Conservation (phyloP, 2,888 invertebrate species). For the Eudemis profundana region DNA sequence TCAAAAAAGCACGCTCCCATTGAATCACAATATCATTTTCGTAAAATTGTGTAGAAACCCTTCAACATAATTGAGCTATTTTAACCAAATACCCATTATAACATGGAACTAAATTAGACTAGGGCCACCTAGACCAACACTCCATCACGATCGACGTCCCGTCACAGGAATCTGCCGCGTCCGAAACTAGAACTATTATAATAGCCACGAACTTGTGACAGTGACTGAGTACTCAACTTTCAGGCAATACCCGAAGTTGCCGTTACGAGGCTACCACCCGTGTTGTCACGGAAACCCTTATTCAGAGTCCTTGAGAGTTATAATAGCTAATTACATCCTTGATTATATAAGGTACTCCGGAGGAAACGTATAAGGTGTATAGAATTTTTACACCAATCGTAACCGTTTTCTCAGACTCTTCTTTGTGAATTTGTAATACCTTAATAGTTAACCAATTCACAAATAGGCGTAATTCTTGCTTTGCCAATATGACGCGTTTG, state of each 20-base stretch:
- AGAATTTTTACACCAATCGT: too few relatives aligned
- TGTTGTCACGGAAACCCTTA: slow-evolving; percentile 12
- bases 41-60: background rate
- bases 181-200: slow-evolving; percentile 19
- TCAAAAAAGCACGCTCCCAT: too few relatives aligned
- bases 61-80: background rate
- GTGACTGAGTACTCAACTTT: slow-evolving; percentile 24
- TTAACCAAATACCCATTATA: background rate
- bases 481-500: too few relatives aligned
- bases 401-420: too few relatives aligned
- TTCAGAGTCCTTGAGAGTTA: slow-evolving; percentile 1
- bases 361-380: too few relatives aligned
- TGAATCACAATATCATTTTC: too few relatives aligned
- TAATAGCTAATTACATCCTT: background rate
- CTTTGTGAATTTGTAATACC: too few relatives aligned
- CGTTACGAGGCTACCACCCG: slow-evolving; percentile 24
- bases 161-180: slow-evolving; percentile 17
- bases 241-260: background rate
- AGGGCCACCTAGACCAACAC: background rate
- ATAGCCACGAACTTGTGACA: slow-evolving; percentile 21
- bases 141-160: slow-evolving; percentile 14
- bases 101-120: slow-evolving; percentile 12
- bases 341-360: too few relatives aligned
- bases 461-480: too few relatives aligned
- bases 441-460: too few relatives aligned